Evolutionary conservation across 2,888 invertebrate genomes (phyloP).

Genomic region (Lithosia quadra): DNA sequence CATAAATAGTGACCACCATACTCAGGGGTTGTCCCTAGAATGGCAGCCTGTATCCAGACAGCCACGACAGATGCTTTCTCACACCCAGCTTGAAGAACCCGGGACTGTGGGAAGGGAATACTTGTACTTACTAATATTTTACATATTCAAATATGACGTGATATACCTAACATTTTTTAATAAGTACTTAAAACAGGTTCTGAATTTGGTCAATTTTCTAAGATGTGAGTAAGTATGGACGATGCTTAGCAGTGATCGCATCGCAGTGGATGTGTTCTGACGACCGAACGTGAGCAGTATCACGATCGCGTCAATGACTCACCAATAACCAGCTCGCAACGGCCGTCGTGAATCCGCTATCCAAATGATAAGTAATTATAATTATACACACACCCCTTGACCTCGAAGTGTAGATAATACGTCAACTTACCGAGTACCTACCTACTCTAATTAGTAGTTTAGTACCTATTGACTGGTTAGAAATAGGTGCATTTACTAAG

Average conservation of each 20-base stretch:
- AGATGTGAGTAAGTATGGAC: background rate
- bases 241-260: conserved; percentile 42
- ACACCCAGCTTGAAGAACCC: no score
- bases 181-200: background rate
- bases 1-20: no score
- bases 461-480: background rate
- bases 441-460: conserved; percentile 62
- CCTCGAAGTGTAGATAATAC: conserved; percentile 65
- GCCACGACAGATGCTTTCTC: no score
- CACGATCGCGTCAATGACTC: conserved; percentile 65
- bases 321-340: conserved; percentile 49
- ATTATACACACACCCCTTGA: conserved; percentile 65
- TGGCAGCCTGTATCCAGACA: no score
- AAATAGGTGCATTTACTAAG: background rate
- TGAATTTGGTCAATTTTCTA: background rate
- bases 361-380: conserved; percentile 59
- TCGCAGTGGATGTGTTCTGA: conserved; percentile 24
- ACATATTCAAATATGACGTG: no score
- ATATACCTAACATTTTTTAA: no score
- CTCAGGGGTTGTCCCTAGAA: no score
- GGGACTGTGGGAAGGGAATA: no score
- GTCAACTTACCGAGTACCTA: conserved; percentile 59
- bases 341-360: conserved; percentile 56
- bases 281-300: conserved; percentile 68
- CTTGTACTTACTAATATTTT: no score